Conservation (phyloP, 2,113 vertebrate genomes). For the Burhinus bistriatus region DNA sequence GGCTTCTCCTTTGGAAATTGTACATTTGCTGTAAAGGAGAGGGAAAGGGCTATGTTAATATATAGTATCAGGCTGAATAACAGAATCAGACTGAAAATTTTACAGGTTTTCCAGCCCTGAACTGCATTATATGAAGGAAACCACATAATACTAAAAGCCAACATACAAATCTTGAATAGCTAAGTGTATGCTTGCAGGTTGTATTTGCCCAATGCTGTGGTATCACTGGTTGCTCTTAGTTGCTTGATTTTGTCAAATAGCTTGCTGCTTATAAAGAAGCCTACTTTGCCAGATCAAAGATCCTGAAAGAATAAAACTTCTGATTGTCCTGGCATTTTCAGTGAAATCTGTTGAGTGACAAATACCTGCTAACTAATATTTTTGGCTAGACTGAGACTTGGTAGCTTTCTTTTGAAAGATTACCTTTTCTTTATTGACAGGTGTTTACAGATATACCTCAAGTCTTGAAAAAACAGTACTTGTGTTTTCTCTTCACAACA, state of each 20-base stretch:
- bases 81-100: neutral
- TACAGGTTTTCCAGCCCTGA: neutral
- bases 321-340: neutral
- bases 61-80: no score
- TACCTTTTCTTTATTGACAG: neutral
- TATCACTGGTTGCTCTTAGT: neutral
- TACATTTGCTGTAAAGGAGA: neutral
- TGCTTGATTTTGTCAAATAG: neutral
- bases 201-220: neutral
- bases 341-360: neutral
- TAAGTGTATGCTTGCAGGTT: neutral
- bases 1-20: neutral
- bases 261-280: neutral
- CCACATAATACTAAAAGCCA: neutral
- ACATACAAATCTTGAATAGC: neutral
- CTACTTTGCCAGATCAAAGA: neutral
- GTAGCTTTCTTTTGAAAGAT: neutral
- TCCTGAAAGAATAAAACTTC: neutral
- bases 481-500: neutral
- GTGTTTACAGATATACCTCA: neutral
- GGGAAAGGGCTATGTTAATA: neutral
- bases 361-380: neutral
- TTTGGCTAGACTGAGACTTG: neutral
- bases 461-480: neutral
- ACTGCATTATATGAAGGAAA: neutral